Evolutionary conservation across 1,140 invertebrate genomes (phyloP).

Genomic region (Drosophila saltans): DNA sequence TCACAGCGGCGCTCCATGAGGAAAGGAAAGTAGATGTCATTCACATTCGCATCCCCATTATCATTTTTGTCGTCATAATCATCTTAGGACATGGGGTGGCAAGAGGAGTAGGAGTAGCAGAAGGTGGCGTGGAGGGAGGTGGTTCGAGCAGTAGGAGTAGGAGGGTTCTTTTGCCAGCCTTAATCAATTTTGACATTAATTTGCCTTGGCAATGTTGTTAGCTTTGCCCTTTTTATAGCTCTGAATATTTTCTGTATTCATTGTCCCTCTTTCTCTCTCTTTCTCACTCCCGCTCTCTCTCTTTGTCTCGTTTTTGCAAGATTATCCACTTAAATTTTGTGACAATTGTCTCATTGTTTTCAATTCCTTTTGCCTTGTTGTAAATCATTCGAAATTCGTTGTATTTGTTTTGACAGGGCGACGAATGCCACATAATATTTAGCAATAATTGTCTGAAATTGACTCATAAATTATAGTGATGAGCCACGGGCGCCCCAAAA

Average conservation of each 20-base stretch:
- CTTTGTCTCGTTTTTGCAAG: slow-evolving; percentile 56
- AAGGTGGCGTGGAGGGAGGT: no score
- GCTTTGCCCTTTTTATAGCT: slow-evolving; percentile 48
- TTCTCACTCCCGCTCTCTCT: slow-evolving; percentile 40
- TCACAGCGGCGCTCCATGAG: slow-evolving; percentile 27
- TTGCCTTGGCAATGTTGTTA: slow-evolving; percentile 55
- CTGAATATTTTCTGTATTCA: not conserved
- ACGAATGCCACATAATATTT: slow-evolving; percentile 82
- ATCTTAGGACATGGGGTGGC: not conserved
- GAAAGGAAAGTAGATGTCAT: slow-evolving; percentile 12
- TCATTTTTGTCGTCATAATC: slow-evolving; percentile 4
- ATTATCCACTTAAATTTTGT: slow-evolving; percentile 79
- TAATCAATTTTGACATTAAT: slow-evolving; percentile 81
- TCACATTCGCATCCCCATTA: slow-evolving; percentile 4
- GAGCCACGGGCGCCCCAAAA: not conserved
- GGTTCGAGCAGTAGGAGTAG: not conserved
- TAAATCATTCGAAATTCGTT: slow-evolving; percentile 68
- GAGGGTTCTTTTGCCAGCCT: slow-evolving; percentile 29
- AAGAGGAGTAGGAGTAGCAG: not conserved
- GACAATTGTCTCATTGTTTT: slow-evolving; percentile 66
- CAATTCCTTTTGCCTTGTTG: slow-evolving; percentile 48
- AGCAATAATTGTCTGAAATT: slow-evolving; percentile 83
- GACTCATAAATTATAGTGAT: slow-evolving; percentile 76
- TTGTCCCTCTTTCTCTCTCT: not conserved
- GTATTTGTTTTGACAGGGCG: slow-evolving; percentile 76